phyloP scores from a whole-genome alignment of 2,113 vertebrate species.

The Oostethus manadensis region DNA sequence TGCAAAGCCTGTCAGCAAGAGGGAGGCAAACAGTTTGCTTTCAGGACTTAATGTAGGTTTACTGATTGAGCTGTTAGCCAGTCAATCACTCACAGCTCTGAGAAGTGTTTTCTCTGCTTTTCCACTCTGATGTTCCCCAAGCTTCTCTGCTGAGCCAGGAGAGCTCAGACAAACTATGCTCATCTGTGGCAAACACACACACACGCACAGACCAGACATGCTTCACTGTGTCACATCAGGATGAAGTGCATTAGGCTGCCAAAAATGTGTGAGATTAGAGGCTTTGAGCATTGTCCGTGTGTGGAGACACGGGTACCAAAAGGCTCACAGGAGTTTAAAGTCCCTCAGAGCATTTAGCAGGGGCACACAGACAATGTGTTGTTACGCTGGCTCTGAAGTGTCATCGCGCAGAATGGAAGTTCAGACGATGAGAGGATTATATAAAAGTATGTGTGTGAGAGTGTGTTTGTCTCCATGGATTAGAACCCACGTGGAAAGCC shows the following conservation, averaged over 20 bases:
- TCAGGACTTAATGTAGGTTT: slow-evolving; percentile 45
- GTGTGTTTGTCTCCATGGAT: slow-evolving; percentile 61
- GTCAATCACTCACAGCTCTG: slow-evolving; percentile 18
- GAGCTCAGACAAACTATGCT: slow-evolving; percentile 18
- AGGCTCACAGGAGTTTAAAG: slow-evolving; percentile 59
- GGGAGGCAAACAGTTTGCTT: slow-evolving; percentile 37
- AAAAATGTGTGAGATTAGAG: slow-evolving; percentile 52
- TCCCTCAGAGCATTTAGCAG: slow-evolving; percentile 54
- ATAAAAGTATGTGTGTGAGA: slow-evolving; percentile 47
- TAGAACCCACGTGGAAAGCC: slow-evolving; percentile 57
- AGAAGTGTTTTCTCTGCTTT: slow-evolving; percentile 9
- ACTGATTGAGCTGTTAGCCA: slow-evolving; percentile 39
- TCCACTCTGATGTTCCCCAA: slow-evolving; percentile 16
- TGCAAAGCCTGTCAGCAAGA: slow-evolving; percentile 27
- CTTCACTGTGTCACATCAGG: slow-evolving; percentile 32
- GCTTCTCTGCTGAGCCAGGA: slow-evolving; percentile 8
- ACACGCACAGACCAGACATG: slow-evolving; percentile 18
- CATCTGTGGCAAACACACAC: slow-evolving; percentile 1
- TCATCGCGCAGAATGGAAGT: slow-evolving; percentile 59
- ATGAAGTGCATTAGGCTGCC: slow-evolving; percentile 49
- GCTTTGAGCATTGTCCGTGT: slow-evolving; percentile 43
- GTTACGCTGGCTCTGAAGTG: slow-evolving; percentile 65
- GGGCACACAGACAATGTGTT: slow-evolving; percentile 58
- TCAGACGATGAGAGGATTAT: slow-evolving; percentile 68
- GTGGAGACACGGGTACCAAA: slow-evolving; percentile 40